phyloP scores from a whole-genome alignment of 2,888 invertebrate species.

The Scaptomyza caliginosa region DNA sequence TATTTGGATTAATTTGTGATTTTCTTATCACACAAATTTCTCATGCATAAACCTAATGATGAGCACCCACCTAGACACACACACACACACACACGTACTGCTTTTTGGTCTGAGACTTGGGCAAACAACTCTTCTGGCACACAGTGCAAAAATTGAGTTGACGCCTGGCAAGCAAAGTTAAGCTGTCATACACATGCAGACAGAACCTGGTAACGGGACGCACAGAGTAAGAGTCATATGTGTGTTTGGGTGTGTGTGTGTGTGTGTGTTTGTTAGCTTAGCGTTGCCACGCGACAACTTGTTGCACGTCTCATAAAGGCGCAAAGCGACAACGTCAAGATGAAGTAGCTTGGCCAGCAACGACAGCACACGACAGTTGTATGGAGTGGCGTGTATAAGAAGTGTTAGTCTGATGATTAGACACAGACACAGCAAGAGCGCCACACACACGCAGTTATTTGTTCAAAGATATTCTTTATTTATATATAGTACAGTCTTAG shows the following conservation, averaged over 20 bases:
- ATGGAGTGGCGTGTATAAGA: neutral
- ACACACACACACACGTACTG: neutral
- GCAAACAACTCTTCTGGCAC: slow-evolving; percentile 52
- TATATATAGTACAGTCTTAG: slow-evolving; percentile 34
- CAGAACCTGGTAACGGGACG: neutral
- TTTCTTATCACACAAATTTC: slow-evolving; percentile 6
- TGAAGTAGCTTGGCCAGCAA: neutral
- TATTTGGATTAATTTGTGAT: slow-evolving; percentile 12
- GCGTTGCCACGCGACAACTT: slow-evolving; percentile 75
- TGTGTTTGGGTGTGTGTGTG: slow-evolving; percentile 23
- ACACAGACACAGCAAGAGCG: neutral
- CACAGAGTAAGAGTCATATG: neutral
- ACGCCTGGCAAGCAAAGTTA: slow-evolving; percentile 72
- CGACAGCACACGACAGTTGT: neutral
- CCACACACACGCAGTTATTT: neutral
- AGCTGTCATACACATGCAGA: slow-evolving; percentile 64
- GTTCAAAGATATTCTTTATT: too few species aligned
- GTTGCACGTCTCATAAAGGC: slow-evolving; percentile 61
- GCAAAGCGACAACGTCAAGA: slow-evolving; percentile 24
- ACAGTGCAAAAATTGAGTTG: slow-evolving; percentile 68
- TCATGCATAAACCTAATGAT: slow-evolving; percentile 3
- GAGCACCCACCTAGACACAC: neutral
- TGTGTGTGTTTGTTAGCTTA: slow-evolving; percentile 49
- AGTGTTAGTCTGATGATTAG: neutral
- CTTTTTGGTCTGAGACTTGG: slow-evolving; percentile 22